Conservation (phyloP, 2,888 invertebrate genomes). For the Drosophila aldrichi region DNA sequence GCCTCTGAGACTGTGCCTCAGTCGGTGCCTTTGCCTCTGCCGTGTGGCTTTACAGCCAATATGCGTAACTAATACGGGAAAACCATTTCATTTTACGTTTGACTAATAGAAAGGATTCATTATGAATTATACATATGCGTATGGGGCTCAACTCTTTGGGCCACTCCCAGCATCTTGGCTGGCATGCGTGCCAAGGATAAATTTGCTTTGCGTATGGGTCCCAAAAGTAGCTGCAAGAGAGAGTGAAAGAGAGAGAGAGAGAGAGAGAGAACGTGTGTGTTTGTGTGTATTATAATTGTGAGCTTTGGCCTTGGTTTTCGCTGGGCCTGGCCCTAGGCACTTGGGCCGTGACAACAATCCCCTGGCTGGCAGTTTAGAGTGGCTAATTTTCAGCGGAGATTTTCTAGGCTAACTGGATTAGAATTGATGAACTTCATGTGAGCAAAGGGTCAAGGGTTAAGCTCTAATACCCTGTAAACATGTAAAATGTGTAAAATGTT, state of each 20-base stretch:
- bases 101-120: slow-evolving; percentile 82
- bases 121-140: slow-evolving; percentile 77
- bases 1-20: slow-evolving; percentile 23
- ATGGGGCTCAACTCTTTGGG: slow-evolving; percentile 25
- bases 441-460: slow-evolving; percentile 47
- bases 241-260: background rate
- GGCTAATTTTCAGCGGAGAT: slow-evolving; percentile 76
- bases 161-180: slow-evolving; percentile 11
- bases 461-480: slow-evolving; percentile 17
- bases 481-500: background rate
- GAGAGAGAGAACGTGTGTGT: background rate
- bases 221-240: slow-evolving; percentile 19
- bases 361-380: slow-evolving; percentile 56
- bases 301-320: slow-evolving; percentile 49
- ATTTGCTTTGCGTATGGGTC: slow-evolving; percentile 46
- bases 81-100: slow-evolving; percentile 78
- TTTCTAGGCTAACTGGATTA: slow-evolving; percentile 67
- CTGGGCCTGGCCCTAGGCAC: slow-evolving; percentile 14
- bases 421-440: slow-evolving; percentile 72
- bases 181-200: slow-evolving; percentile 61
- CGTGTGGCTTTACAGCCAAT: slow-evolving; percentile 70
- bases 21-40: slow-evolving; percentile 2
- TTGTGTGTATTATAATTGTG: slow-evolving; percentile 54
- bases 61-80: slow-evolving; percentile 71
- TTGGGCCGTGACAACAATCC: slow-evolving; percentile 36